Evolutionary conservation across 2,113 vertebrate species (phyloP).

Genomic region (Engraulis encrasicolus): DNA sequence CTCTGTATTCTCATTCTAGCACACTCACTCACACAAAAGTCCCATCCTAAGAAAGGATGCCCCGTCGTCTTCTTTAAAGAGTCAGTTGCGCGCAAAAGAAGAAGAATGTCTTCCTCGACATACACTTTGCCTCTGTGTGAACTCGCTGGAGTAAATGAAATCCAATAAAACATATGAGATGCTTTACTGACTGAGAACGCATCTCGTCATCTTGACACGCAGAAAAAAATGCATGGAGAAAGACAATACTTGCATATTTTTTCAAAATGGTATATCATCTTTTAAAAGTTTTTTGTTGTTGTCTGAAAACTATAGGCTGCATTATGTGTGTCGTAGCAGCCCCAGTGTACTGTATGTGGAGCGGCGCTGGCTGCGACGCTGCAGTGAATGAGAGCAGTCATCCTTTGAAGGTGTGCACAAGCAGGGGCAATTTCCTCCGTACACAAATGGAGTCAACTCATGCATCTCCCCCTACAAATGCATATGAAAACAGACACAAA

Average conservation of each 20-base stretch:
- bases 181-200: background rate
- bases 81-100: background rate
- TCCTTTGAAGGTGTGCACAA: background rate
- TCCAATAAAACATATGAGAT: background rate
- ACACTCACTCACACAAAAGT: background rate
- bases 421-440: background rate
- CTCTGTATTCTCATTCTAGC: background rate
- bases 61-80: background rate
- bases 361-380: background rate
- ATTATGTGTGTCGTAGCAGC: background rate
- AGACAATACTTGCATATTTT: background rate
- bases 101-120: background rate
- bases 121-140: background rate
- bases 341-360: background rate
- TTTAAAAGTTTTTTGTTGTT: background rate
- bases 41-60: background rate
- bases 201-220: background rate
- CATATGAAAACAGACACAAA: background rate
- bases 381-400: background rate
- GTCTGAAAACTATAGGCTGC: background rate
- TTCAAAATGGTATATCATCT: background rate
- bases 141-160: background rate
- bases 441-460: background rate
- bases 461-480: background rate
- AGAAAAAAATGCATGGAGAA: background rate